phyloP scores from a whole-genome alignment of 2,888 invertebrate genomes.

The Drosophila koepferae region DNA sequence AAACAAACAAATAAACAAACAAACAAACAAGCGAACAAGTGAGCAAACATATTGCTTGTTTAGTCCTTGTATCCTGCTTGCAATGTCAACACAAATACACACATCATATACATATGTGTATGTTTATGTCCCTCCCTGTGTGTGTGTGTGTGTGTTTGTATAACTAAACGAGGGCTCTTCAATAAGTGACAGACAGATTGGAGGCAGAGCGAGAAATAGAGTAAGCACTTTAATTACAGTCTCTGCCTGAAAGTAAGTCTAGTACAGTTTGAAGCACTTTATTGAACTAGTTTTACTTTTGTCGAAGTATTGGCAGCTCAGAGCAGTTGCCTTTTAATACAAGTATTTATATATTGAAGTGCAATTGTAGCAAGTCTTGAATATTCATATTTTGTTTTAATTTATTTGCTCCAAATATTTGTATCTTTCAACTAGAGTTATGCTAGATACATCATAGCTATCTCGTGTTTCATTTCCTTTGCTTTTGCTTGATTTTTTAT shows the following conservation, averaged over 20 bases:
- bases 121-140: neutral
- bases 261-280: neutral
- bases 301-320: neutral
- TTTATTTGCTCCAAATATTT: neutral
- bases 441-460: neutral
- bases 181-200: neutral
- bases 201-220: neutral
- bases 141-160: neutral
- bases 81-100: conserved; percentile 15
- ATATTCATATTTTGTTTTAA: too few relatives aligned
- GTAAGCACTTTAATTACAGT: neutral
- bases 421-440: neutral
- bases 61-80: conserved; percentile 1
- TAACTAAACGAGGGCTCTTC: conserved; percentile 11
- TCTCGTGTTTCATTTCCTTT: too few relatives aligned
- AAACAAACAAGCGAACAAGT: conserved; percentile 39
- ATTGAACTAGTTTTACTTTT: neutral
- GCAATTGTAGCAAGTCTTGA: neutral
- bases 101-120: neutral
- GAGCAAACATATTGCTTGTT: conserved; percentile 26
- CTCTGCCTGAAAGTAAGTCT: neutral
- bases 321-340: neutral
- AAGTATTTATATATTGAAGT: neutral
- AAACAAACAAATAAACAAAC: conserved; percentile 64
- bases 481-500: too few relatives aligned